Percentiles rank a stretch among this genome's conserved stretches.
Conservation (phyloP, 2,113 vertebrate genomes). For the Cryptotis parvus region DNA sequence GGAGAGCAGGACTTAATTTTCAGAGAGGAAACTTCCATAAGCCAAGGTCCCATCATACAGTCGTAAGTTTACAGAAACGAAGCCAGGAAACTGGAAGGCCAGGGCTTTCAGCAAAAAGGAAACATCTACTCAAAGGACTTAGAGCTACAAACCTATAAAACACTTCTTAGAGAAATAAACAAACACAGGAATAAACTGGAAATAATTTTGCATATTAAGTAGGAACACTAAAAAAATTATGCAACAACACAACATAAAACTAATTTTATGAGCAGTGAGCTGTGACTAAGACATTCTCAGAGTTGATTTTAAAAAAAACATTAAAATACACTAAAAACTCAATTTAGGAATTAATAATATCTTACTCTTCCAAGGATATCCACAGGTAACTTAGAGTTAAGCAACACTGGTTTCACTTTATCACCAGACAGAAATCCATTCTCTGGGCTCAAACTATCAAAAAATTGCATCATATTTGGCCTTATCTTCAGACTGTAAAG, state of each 20-base stretch:
- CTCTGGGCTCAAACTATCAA: conserved; percentile 95
- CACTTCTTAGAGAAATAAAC: conserved; percentile 10
- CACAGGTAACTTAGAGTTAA: conserved; percentile 98
- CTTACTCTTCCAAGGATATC: conserved; percentile 97
- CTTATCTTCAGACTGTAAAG: conserved; percentile 94
- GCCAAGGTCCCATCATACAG: background rate
- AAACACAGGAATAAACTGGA: conserved; percentile 25
- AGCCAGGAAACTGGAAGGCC: conserved; percentile 28
- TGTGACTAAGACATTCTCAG: background rate
- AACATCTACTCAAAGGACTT: background rate
- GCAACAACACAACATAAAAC: conserved; percentile 44
- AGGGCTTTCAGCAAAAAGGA: background rate
- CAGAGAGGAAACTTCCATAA: conserved; percentile 49
- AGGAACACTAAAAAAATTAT: conserved; percentile 57
- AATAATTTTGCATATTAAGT: conserved; percentile 55
- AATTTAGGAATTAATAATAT: conserved; percentile 66
- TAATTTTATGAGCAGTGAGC: background rate
- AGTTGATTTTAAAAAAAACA: conserved; percentile 12
- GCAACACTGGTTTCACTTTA: conserved; percentile 98
- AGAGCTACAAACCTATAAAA: conserved; percentile 2
- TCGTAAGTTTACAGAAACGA: conserved; percentile 11
- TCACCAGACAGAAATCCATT: conserved; percentile 96
- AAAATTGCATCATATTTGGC: conserved; percentile 97
- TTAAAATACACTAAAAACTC: conserved; percentile 60
- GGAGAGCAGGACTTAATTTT: conserved; percentile 4